Evolutionary conservation across 1,140 invertebrate genomes (phyloP).

Genomic region (Pygmarrhopalites habei): DNA sequence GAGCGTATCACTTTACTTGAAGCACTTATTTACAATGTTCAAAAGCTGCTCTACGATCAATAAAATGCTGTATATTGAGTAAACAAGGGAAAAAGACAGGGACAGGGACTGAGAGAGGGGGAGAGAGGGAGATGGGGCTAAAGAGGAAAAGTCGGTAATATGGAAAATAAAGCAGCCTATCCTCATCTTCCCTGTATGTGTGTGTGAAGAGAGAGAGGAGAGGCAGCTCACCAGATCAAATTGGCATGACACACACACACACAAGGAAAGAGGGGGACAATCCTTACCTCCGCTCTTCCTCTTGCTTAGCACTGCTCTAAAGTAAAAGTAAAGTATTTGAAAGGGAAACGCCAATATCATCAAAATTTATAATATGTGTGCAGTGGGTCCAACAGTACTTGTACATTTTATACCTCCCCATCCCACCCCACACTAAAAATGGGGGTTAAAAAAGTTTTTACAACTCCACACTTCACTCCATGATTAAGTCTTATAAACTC

Average conservation of each 20-base stretch:
- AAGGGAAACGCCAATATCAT: constrained; percentile 18
- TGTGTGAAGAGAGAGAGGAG: too few species aligned
- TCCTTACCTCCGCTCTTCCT: too few species aligned
- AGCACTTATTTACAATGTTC: constrained; percentile 30
- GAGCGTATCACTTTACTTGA: constrained; percentile 27
- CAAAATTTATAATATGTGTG: constrained; percentile 21
- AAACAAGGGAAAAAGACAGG: constrained; percentile 8
- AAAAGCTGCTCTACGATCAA: constrained; percentile 27
- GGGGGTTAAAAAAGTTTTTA: too few species aligned
- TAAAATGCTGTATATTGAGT: constrained; percentile 27
- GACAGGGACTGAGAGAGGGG: constrained; percentile 14
- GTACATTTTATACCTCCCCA: too few species aligned
- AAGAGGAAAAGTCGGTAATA: constrained; percentile 10
- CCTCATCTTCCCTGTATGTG: neutral
- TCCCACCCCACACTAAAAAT: too few species aligned
- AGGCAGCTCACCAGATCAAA: too few species aligned
- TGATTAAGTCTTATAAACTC: too few species aligned
- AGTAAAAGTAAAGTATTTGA: neutral
- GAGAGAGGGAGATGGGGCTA: neutral
- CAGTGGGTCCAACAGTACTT: too few species aligned
- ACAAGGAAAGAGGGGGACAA: too few species aligned
- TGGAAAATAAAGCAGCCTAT: neutral
- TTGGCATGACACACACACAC: too few species aligned
- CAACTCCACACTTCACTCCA: too few species aligned
- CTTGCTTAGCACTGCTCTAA: too few species aligned